phyloP scores from a whole-genome alignment of 2,888 invertebrate genomes.

The Dyspetes luteomarginatus region DNA sequence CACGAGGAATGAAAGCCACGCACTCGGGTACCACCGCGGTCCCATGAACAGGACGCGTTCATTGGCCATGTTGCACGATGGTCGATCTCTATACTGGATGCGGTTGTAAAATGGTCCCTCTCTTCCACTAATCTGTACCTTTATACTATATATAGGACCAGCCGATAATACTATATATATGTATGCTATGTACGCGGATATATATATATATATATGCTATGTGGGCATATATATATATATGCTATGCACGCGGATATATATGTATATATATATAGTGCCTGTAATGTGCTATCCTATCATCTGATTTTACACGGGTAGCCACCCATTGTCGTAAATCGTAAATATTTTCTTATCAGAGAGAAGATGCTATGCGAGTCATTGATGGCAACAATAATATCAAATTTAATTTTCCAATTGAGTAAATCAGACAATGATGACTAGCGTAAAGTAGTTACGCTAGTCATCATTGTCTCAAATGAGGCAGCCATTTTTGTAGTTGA shows the following conservation, averaged over 20 bases:
- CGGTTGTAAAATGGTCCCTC: slow-evolving; percentile 20
- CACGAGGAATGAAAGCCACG: slow-evolving; percentile 38
- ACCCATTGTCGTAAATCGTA: slow-evolving; percentile 76
- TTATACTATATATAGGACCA: not conserved
- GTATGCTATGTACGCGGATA: too few relatives aligned
- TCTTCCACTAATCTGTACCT: not conserved
- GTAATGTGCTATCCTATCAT: slow-evolving; percentile 24
- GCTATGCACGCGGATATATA: not conserved
- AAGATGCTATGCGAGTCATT: slow-evolving; percentile 78
- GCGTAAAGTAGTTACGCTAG: slow-evolving; percentile 50
- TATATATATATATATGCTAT: too few relatives aligned
- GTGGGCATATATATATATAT: slow-evolving; percentile 8
- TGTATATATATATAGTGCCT: too few relatives aligned
- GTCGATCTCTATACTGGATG: slow-evolving; percentile 26
- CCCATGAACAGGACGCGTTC: slow-evolving; percentile 74
- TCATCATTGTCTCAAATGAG: too few relatives aligned
- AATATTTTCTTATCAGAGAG: slow-evolving; percentile 75
- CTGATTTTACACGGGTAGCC: slow-evolving; percentile 73
- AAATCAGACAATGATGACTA: slow-evolving; percentile 74
- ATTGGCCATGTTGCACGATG: slow-evolving; percentile 72
- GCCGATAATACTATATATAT: slow-evolving; percentile 32
- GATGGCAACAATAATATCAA: slow-evolving; percentile 79
- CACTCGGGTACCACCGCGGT: slow-evolving; percentile 30
- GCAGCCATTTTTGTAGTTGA: too few relatives aligned
- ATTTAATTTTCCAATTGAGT: slow-evolving; percentile 81